These are phyloP conservation scores for Xestia xanthographa DNA, from an alignment of 2,888 invertebrate genomes.

Conservation along the genomic window DNA sequence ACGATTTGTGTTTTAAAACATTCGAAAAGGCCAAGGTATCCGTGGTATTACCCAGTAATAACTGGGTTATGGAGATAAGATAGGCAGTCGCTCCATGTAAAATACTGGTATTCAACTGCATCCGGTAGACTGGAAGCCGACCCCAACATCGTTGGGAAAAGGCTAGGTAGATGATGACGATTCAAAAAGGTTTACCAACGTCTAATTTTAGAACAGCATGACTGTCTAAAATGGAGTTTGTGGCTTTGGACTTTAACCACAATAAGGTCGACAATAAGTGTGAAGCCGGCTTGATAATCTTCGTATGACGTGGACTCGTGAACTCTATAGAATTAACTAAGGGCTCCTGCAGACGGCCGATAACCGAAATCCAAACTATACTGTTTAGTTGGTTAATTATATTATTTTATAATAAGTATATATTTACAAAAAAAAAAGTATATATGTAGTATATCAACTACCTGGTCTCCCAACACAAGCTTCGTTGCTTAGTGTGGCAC, in stretches of 20 bases:
- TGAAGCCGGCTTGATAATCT: conserved; percentile 28
- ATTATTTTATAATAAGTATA: too few species aligned
- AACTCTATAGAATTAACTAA: neutral
- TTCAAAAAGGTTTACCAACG: neutral
- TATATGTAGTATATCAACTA: too few species aligned
- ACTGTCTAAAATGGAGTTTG: conserved; percentile 17
- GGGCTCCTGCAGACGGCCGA: neutral
- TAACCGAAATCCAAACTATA: too few species aligned
- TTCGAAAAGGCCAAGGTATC: neutral
- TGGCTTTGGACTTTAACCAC: conserved; percentile 20
- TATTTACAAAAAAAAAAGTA: too few species aligned
- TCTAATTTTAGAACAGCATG: neutral
- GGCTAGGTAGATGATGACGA: neutral
- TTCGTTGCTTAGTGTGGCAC: too few species aligned
- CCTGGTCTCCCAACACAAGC: too few species aligned
- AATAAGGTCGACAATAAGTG: conserved; percentile 28
- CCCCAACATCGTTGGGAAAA: neutral
- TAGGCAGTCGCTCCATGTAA: too few species aligned
- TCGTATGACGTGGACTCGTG: conserved; percentile 20
- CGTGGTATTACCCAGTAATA: too few species aligned
- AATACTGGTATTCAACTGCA: too few species aligned
- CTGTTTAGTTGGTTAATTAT: too few species aligned
- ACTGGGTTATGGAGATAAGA: too few species aligned
- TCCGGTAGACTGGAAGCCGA: neutral
- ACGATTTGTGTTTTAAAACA: neutral